These are phyloP conservation scores for Crotalus tigris DNA, from an alignment of 2,113 vertebrate species.

Conservation along the genomic window DNA sequence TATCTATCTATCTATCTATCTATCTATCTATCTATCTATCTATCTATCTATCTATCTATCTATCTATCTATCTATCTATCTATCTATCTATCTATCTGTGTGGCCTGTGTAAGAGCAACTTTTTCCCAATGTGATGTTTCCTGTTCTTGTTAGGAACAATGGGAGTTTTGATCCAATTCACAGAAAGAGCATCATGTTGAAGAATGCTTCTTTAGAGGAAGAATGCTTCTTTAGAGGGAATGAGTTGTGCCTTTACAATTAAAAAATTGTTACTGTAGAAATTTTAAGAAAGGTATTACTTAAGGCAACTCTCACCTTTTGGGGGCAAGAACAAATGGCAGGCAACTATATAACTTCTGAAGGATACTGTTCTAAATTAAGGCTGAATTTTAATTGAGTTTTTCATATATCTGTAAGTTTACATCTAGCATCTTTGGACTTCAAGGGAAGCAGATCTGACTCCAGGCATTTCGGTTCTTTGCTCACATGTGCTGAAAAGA, in stretches of 20 bases:
- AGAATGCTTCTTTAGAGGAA: background rate
- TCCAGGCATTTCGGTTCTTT: background rate
- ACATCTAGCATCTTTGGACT: background rate
- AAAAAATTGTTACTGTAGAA: background rate
- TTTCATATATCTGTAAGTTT: background rate
- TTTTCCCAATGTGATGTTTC: background rate
- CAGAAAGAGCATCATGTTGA: background rate
- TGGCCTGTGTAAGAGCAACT: background rate
- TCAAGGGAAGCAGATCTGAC: background rate
- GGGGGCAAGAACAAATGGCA: background rate
- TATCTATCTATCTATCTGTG: rapidly evolving
- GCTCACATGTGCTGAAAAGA: background rate
- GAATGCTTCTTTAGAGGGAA: background rate
- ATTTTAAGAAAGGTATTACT: background rate
- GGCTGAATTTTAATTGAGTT: background rate
- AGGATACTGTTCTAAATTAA: background rate
- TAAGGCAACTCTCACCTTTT: background rate
- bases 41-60: too few relatives aligned
- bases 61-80: rapidly evolving
- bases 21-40: rapidly evolving
- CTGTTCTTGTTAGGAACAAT: background rate
- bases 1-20: rapidly evolving
- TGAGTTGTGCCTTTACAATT: background rate
- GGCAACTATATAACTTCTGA: background rate
- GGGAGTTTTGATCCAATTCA: background rate